A percentile compares a stretch with the other conserved stretches of the same genome.
These are phyloP conservation scores for Heliconius cydno DNA, from an alignment of 2,888 invertebrate species.

Conservation along the genomic window DNA sequence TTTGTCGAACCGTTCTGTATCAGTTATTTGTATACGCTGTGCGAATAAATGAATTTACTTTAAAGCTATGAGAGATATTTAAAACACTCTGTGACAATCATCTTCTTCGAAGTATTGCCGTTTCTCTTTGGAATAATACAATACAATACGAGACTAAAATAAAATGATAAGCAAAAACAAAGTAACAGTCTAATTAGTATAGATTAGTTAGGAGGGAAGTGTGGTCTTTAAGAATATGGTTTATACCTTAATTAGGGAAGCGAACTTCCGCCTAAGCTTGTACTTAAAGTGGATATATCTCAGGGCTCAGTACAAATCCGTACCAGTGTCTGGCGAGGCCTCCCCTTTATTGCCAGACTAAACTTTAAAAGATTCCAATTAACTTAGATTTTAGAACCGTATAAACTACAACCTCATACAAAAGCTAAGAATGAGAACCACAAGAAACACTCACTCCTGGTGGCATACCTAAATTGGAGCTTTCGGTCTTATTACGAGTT, in stretches of 20 bases:
- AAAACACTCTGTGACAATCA: not conserved
- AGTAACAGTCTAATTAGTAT: constrained; percentile 14
- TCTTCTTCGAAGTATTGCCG: not conserved
- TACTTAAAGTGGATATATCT: constrained; percentile 37
- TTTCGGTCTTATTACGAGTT: not conserved
- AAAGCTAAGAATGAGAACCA: constrained; percentile 25
- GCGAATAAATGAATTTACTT: constrained; percentile 36
- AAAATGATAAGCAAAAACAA: not conserved
- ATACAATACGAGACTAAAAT: not conserved
- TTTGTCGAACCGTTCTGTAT: constrained; percentile 52
- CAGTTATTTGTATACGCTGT: constrained; percentile 38
- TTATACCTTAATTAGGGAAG: constrained; percentile 41
- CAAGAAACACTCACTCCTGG: constrained; percentile 16
- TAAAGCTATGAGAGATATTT: constrained; percentile 13
- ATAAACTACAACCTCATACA: constrained; percentile 35
- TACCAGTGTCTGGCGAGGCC: constrained; percentile 48
- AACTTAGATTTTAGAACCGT: constrained; percentile 53
- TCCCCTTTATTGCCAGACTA: constrained; percentile 73
- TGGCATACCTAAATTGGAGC: not conserved
- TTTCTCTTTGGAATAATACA: not conserved
- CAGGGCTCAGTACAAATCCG: constrained; percentile 35
- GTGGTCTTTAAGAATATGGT: constrained; percentile 33
- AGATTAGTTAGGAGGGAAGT: not conserved
- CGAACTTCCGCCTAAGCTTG: constrained; percentile 36
- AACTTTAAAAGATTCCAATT: constrained; percentile 83